Base-by-base conservation (phyloP, 2,113 vertebrate species). In the Corythornis vintsioides region DNA sequence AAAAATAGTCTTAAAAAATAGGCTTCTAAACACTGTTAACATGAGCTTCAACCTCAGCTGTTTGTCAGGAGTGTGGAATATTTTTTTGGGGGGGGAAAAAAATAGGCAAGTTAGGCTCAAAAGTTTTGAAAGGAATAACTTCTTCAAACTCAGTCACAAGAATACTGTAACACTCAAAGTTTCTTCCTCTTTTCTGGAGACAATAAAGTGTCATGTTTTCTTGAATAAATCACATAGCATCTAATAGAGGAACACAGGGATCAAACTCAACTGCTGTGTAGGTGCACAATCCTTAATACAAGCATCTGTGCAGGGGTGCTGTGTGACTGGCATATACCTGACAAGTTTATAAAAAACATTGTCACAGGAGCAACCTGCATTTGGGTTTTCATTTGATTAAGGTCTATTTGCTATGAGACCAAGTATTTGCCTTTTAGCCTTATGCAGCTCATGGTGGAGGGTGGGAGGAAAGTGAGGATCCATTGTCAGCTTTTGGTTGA, bases 11-110 rank as follows among this genome's bases (percentile, higher is more conserved):
- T 92, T 84, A 78, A 80, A 91, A 89, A 64, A 60, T 21, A 90
- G 73, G 26, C 61, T 88, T 86, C 65, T 80, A 29, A 94, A 57
- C 33, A 53, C 52, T 83, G 50, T 86, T 66, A 90, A 65, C 59
- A 65, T 29, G 57, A 92, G 53, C 42, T 93, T 94, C 86, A 95
- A 70, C 74, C 77, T 94, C 74, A 82, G 63, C 59, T 82, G 59
- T 92, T 94, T 78, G 61, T 94, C 85, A 80, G 83, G 70, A 69
- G 61, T 45, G 70, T 88, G 57, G 86, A 88, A 84, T 57, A 38
- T 38, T 38, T 38, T 38, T 81, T 5, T 22, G 12, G 6, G 11
- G 22, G 48, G 2, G 33, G 14, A 45, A 70, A 69, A 47, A 90
- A 76, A 67, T 42, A 90, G 90, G 8, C 40, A 86, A 88, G 80